Evolutionary conservation across 2,888 invertebrate species (phyloP), one percentile per base, ranked within the genome.

Genomic region (Diarsia brunnea): DNA sequence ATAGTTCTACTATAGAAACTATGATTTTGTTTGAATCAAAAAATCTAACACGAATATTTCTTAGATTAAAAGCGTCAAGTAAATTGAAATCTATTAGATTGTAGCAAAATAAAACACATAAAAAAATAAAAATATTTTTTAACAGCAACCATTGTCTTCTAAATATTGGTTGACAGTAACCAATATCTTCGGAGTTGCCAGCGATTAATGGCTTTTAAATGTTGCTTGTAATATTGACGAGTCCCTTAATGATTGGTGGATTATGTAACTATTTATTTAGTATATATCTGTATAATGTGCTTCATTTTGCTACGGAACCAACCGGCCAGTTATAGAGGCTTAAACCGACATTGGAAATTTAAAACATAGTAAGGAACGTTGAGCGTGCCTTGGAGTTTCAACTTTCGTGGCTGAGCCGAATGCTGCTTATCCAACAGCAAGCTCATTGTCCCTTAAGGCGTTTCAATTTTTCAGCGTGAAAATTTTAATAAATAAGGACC

Each of bases 301-400:
- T 65, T 64, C 5, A 51, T 45, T 38, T 31, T 49, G 69, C 55
- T 76, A 73, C 38, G 3, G 4, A 60, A n/a, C 12, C 47, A 69
- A 75, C 53, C 45, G 69, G 88, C 87, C 87, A 88, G 70, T 81
- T 76, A 63, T 31, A 81, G 88, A 88, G 88, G 88, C 88, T 88
- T 80, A 71, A 66, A 38, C 14, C 14, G 43, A 63, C n/a, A n/a
- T 12, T 43, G n/a, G 43, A 63, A 43, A 43, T 63, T 63, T 2
- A 21, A 63, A 63, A 63, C 43, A 14, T 43, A 43, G 1, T 43
- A 63, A 43, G 43, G 14, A 45, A 43, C 16, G 4, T 63, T 63
- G 24, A 43, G 43, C 43, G 16, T 43, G 8, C 63, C 4, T 63
- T 63, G 8, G 43, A 63, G 1, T 63, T 10, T 16, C 16, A 43